These are phyloP conservation scores for Sparus aurata DNA, from an alignment of 2,797 vertebrate genomes.

Conservation along the genomic window DNA sequence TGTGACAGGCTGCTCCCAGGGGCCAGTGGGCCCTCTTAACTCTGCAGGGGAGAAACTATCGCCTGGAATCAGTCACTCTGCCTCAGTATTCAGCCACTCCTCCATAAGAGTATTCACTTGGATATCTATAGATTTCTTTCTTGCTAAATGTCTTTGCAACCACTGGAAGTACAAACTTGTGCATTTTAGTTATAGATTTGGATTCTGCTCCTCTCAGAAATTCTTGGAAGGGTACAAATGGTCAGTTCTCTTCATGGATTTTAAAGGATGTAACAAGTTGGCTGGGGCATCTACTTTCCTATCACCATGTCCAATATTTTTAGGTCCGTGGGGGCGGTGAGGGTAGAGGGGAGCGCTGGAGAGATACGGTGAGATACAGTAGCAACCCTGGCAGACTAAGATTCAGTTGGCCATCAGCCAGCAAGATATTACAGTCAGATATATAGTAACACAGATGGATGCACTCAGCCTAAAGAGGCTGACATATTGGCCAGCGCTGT, in stretches of 20 bases:
- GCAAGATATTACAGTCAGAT: constrained; percentile 82
- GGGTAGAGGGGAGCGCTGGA: constrained; percentile 54
- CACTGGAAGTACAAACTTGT: constrained; percentile 51
- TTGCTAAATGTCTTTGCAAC: constrained; percentile 56
- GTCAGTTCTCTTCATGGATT: constrained; percentile 69
- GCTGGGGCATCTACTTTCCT: constrained; percentile 59
- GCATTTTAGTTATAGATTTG: constrained; percentile 59
- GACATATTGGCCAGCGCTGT: constrained; percentile 82
- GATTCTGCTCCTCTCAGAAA: constrained; percentile 52
- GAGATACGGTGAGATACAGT: constrained; percentile 69
- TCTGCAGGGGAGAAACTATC: constrained; percentile 74
- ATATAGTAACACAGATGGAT: constrained; percentile 85
- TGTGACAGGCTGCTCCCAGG: constrained; percentile 83
- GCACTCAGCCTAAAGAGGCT: constrained; percentile 85
- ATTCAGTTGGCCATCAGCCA: constrained; percentile 78
- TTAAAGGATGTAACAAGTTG: constrained; percentile 68
- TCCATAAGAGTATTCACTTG: constrained; percentile 53
- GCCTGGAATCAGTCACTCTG: constrained; percentile 76
- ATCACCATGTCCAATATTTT: constrained; percentile 70
- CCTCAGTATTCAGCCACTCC: constrained; percentile 58
- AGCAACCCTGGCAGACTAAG: constrained; percentile 66
- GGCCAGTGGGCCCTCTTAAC: constrained; percentile 75
- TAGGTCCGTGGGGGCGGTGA: constrained; percentile 63
- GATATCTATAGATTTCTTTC: constrained; percentile 67
- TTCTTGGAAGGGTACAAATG: constrained; percentile 64